These are phyloP conservation scores for Hydractinia symbiolongicarpus DNA, from an alignment of 30 jellyfish, hydroid and myxozoan genomes.

Conservation along the genomic window DNA sequence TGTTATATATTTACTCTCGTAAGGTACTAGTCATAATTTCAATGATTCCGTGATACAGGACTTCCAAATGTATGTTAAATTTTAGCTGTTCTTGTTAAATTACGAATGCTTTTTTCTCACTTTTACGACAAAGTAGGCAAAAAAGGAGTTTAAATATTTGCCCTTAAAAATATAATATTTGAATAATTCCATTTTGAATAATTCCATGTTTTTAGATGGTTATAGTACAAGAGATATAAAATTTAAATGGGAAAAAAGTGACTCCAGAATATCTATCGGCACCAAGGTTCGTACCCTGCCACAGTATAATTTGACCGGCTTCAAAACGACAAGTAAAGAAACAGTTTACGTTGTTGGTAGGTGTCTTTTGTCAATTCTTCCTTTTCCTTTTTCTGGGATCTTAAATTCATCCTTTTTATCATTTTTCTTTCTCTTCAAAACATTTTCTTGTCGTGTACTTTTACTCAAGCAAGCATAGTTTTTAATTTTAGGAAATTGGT, in stretches of 20 bases:
- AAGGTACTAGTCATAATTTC: too few species aligned
- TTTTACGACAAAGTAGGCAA: too few species aligned
- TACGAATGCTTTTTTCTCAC: too few species aligned
- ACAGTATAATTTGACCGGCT: slow-evolving; percentile 73
- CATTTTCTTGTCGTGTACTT: too few species aligned
- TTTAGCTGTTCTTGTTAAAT: too few species aligned
- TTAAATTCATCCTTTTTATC: background rate
- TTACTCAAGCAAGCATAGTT: too few species aligned
- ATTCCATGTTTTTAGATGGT: slow-evolving; percentile 43
- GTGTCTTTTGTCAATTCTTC: slow-evolving; percentile 1
- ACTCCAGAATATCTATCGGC: slow-evolving; percentile 68
- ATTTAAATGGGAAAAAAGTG: slow-evolving; percentile 59
- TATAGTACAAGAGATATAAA: slow-evolving; percentile 69
- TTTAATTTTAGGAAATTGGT: slow-evolving; percentile 50
- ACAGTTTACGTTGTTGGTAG: slow-evolving; percentile 81
- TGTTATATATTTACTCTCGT: background rate
- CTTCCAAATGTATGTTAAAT: too few species aligned
- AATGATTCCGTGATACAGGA: too few species aligned
- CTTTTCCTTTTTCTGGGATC: background rate
- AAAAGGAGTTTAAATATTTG: too few species aligned
- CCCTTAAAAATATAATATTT: too few species aligned
- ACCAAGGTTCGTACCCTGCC: slow-evolving; percentile 87
- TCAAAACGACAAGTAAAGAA: slow-evolving; percentile 41
- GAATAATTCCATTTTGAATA: too few species aligned
- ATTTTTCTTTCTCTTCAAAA: background rate